Percentiles rank a stretch among this genome's conserved stretches.
These are phyloP conservation scores for Serilophus lunatus DNA, from an alignment of 2,113 vertebrate species.

Conservation along the genomic window DNA sequence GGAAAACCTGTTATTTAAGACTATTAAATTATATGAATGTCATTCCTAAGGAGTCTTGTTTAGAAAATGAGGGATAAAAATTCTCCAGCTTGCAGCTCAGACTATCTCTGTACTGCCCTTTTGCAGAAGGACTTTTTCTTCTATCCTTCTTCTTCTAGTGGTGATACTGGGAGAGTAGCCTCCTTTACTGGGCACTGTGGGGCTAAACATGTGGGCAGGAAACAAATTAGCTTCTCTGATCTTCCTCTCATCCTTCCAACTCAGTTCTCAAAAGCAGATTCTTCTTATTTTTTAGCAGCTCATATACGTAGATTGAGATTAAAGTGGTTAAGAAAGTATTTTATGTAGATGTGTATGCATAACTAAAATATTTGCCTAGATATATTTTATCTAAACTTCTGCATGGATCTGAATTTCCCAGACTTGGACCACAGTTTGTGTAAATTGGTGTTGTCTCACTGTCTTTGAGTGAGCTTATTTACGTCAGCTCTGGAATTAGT, in stretches of 20 bases:
- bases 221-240: not conserved
- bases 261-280: not conserved
- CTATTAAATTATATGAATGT: not conserved
- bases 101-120: not conserved
- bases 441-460: slow-evolving; percentile 29
- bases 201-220: not conserved
- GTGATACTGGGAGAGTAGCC: not conserved
- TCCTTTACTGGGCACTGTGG: not conserved
- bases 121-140: not conserved
- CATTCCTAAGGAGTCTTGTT: not conserved
- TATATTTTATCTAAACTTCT: slow-evolving; percentile 58
- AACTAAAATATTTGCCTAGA: slow-evolving; percentile 37
- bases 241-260: not conserved
- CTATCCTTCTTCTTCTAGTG: not conserved
- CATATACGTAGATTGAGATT: not conserved
- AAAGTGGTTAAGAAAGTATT: slow-evolving; percentile 21
- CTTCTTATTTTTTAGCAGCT: not conserved
- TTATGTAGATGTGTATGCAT: slow-evolving; percentile 58
- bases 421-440: slow-evolving; percentile 8
- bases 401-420: slow-evolving; percentile 33
- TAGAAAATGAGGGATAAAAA: not conserved
- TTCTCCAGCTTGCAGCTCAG: not conserved
- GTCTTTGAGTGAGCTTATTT: slow-evolving; percentile 49
- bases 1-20: not conserved
- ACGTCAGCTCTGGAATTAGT: slow-evolving; percentile 49